Base-by-base conservation (phyloP, 2,797 vertebrate species). In the Tapirus indicus region DNA sequence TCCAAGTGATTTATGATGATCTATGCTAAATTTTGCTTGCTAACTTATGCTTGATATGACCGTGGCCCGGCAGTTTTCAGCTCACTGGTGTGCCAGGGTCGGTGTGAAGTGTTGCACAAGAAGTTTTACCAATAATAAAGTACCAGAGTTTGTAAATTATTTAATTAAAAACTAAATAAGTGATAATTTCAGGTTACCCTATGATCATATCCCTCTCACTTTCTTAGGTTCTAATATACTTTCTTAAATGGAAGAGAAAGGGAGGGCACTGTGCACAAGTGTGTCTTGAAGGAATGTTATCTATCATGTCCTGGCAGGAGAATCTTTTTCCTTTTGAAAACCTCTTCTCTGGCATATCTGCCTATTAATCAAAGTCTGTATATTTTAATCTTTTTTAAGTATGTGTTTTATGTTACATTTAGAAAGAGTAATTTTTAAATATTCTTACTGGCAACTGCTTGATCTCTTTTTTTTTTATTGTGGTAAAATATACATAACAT, bases 1-100 rank as follows among this genome's bases (percentile, higher is more conserved):
- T 49, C 83, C 71, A 32, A 77, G 62, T 93, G 95, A 95, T 35
- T 92, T 75, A 83, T 91, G 20, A 52, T 88, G 85, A 12, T 60
- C 41, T 72, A 25, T 80, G 32, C 60, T 93, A 12, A 66, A 38
- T 79, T 96, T 82, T 44, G 8, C 83, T 74, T 77, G 32, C 41
- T 23, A 18, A 58, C 64, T 93, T 84, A 38, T 49, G 32, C 25
- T 58, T 11, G 8, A 7, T 69, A 27, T 68, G 62, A 25, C 54
- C 7, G 35, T 32, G 32, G 18, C 47, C 12, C 13, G 9, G 49
- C 20, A 80, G 69, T 32, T 89, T 25, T 84, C 12, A 47, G 74
- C 29, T 64, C 41, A 10, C n/a, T 58, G 20, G 18, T 75, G 6
- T 79, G 11, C 35, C 7, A 52, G 21, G 54, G 14, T 89, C 69